Evolutionary conservation across 2,888 invertebrate genomes (phyloP), one percentile per base, ranked within the genome.

Genomic region (Diachrysia chrysitis): DNA sequence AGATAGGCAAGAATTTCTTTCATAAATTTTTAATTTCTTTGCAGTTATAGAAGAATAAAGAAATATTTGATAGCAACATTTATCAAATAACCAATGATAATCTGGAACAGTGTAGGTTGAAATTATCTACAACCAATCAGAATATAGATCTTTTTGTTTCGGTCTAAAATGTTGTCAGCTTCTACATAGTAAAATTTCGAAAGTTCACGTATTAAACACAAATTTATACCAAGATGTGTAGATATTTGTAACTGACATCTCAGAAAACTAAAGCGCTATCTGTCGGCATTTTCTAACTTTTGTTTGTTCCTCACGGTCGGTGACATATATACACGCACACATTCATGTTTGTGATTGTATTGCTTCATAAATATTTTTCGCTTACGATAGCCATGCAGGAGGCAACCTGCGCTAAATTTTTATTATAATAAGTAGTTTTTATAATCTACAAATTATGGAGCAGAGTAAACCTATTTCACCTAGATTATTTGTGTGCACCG

Each of bases 401-500:
- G 93, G 86, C 94, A 94, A 95, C 92, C 95, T 94, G 95, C 91
- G 93, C 92, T 92, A 94, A 92, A 92, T 94, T 96, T 96, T 95
- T 95, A 95, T 85, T 95, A 94, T 95, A 95, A 92, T 95, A 93
- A 94, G 93, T 94, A 95, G 92, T 93, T 92, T 85, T 90, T 91
- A 87, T 89, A 89, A 89, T 89, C 90, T 89, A 88, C 90, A 90
- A 90, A 95, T 91, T 91, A 96, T 96, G 96, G 96, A 96, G 93
- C 96, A 95, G 90, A 91, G 92, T 88, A 96, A 96, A 95, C 92
- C 92, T 90, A 94, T 93, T 93, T 91, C 95, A 89, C 97, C 97
- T 89, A 97, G 97, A 95, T 96, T 98, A 95, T 98, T 98, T 96
- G 96, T 97, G 95, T 97, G 97, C 92, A 97, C 97, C 90, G 96